Evolutionary conservation across 2,113 vertebrate species (phyloP).

Genomic region (Syrmaticus mikado): DNA sequence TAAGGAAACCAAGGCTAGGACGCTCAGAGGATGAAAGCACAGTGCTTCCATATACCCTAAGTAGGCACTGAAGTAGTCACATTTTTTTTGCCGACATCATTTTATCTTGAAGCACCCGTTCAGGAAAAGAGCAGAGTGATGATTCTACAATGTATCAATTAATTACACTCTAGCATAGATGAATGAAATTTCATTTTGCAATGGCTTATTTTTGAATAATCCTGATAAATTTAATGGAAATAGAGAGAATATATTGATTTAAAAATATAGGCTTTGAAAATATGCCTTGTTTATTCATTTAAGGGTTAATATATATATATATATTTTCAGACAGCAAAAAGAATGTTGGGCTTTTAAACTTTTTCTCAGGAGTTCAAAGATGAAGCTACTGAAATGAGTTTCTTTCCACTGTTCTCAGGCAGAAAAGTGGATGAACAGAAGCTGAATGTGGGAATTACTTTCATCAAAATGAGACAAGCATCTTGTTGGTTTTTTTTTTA

Average conservation of each 20-base stretch:
- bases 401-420: neutral
- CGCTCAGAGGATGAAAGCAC: accelerated
- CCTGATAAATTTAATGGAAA: neutral
- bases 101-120: neutral
- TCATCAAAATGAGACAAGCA: neutral
- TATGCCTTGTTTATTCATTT: neutral
- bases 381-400: neutral
- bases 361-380: neutral
- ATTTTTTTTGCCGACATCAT: neutral
- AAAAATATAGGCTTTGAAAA: neutral
- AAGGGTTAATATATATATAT: neutral
- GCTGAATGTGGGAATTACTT: neutral
- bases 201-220: neutral
- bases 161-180: neutral
- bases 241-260: neutral
- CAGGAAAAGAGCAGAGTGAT: neutral
- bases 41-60: accelerated
- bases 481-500: neutral
- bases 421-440: neutral
- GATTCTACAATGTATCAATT: neutral
- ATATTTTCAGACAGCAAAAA: neutral
- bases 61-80: neutral
- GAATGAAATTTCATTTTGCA: neutral
- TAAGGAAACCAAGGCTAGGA: neutral
- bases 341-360: neutral